phyloP scores from a whole-genome alignment of 2,797 vertebrate genomes.

The Rousettus madagascariensis region DNA sequence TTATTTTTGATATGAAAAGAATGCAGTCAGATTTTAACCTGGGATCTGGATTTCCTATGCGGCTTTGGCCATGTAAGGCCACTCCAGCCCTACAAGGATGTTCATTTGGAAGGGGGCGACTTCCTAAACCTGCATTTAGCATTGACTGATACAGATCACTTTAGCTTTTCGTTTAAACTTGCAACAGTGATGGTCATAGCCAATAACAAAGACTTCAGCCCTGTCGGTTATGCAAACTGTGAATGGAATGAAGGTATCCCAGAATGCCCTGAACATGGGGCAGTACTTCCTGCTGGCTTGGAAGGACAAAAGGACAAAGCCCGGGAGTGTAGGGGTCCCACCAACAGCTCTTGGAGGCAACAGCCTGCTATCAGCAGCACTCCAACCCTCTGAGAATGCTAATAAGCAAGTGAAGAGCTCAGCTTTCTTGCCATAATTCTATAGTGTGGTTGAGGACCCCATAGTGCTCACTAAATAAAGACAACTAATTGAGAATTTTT shows the following conservation, averaged over 20 bases:
- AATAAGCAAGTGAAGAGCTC: conserved; percentile 88
- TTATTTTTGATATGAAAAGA: conserved; percentile 28
- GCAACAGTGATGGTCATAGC: conserved; percentile 68
- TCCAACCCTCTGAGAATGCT: conserved; percentile 88
- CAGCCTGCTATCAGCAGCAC: conserved; percentile 86
- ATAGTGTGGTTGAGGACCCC: conserved; percentile 88
- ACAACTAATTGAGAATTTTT: conserved; percentile 92
- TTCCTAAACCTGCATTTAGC: conserved; percentile 55
- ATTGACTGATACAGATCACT: conserved; percentile 56
- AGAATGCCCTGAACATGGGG: conserved; percentile 84
- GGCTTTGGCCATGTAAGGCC: conserved; percentile 4
- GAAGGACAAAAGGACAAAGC: conserved; percentile 88
- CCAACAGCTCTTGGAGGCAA: conserved; percentile 87
- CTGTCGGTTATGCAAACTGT: conserved; percentile 60
- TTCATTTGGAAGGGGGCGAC: conserved; percentile 74
- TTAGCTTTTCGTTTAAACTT: conserved; percentile 73
- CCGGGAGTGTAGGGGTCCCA: conserved; percentile 84
- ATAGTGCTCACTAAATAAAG: conserved; percentile 90
- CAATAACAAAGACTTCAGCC: conserved; percentile 73
- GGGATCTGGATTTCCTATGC: conserved; percentile 56
- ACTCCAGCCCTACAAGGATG: not conserved
- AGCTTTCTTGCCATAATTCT: conserved; percentile 89
- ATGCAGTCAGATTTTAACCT: conserved; percentile 59
- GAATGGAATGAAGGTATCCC: conserved; percentile 85
- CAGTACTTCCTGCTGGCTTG: conserved; percentile 87